Conservation (phyloP, 2,797 vertebrate species). For the Myotis vivesi region DNA sequence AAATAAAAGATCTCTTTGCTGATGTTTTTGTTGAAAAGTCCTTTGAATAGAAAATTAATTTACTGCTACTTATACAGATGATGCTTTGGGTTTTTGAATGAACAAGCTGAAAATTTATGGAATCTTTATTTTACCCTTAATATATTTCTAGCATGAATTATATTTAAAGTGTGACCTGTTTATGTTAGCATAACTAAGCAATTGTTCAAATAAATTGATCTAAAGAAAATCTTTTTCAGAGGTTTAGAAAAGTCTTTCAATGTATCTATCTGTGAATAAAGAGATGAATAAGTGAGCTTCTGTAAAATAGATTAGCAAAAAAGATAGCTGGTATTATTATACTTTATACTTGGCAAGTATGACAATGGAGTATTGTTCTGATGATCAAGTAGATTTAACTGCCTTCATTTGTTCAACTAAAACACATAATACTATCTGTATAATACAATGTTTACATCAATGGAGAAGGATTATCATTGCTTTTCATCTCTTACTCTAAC, state of each 20-base stretch:
- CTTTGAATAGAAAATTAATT: conserved; percentile 52
- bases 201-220: neutral
- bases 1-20: conserved; percentile 50
- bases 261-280: neutral
- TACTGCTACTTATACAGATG: conserved; percentile 20
- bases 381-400: neutral
- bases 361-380: neutral
- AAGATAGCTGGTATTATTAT: neutral
- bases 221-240: conserved; percentile 7
- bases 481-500: neutral
- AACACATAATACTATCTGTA: neutral
- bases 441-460: neutral
- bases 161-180: neutral
- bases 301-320: neutral
- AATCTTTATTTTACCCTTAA: conserved; percentile 50
- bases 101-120: conserved; percentile 35
- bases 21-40: neutral
- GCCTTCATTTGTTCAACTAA: neutral
- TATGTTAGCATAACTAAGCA: neutral
- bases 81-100: conserved; percentile 42
- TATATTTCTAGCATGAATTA: neutral
- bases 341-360: neutral
- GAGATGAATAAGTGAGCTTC: conserved; percentile 30
- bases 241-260: neutral
- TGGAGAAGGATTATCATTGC: neutral